These are phyloP conservation scores for Andrena flavipes DNA, from an alignment of 2,888 invertebrate species.

Conservation along the genomic window DNA sequence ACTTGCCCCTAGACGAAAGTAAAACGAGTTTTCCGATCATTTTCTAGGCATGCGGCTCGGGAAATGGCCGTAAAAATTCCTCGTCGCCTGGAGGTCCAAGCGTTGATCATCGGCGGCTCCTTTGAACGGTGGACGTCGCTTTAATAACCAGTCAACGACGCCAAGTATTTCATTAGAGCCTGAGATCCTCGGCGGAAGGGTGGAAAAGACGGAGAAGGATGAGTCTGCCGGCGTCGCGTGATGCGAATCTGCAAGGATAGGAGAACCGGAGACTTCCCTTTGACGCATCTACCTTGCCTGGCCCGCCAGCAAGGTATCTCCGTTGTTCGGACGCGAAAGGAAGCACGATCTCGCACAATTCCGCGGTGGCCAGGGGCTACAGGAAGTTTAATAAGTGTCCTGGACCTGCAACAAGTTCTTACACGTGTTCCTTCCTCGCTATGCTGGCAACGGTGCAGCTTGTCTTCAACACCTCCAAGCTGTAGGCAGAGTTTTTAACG, in stretches of 20 bases:
- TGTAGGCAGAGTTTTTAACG: neutral
- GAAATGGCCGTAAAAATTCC: neutral
- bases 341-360: conserved; percentile 13
- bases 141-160: conserved; percentile 45
- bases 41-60: conserved; percentile 29
- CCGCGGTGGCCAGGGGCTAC: neutral
- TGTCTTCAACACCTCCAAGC: neutral
- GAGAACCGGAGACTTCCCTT: conserved; percentile 27
- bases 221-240: conserved; percentile 12
- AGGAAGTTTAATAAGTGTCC: conserved; percentile 44
- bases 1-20: neutral
- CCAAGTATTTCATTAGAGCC: conserved; percentile 52
- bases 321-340: conserved; percentile 15
- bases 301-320: conserved; percentile 2
- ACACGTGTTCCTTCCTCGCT: neutral
- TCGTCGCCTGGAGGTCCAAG: neutral
- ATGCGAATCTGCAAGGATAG: conserved; percentile 34
- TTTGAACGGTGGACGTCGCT: conserved; percentile 28
- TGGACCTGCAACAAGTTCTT: conserved; percentile 27
- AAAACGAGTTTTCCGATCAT: conserved; percentile 5
- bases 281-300: conserved; percentile 25
- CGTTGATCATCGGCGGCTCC: conserved; percentile 26
- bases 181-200: neutral
- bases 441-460: neutral
- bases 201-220: conserved; percentile 2